Evolutionary conservation across 2,113 vertebrate genomes (phyloP).

Genomic region (Megalops atlanticus): DNA sequence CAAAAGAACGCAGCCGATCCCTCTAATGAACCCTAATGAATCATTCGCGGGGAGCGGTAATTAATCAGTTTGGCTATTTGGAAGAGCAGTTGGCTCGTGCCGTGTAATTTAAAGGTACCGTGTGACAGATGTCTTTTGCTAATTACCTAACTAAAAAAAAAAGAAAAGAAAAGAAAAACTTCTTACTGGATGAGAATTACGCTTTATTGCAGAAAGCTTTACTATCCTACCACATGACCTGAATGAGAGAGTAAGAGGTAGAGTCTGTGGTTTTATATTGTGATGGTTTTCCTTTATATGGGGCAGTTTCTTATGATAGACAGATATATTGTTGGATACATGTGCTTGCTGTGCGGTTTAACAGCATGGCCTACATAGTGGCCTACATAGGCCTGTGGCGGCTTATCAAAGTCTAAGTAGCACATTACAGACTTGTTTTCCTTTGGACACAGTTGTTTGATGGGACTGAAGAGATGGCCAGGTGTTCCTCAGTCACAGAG

Average conservation of each 20-base stretch:
- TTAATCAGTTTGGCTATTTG: conserved; percentile 7
- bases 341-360: too few species aligned
- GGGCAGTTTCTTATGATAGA: too few species aligned
- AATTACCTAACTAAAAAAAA: not conserved
- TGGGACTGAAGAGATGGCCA: too few species aligned
- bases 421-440: too few species aligned
- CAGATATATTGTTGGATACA: too few species aligned
- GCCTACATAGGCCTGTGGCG: too few species aligned
- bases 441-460: too few species aligned
- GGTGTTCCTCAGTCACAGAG: too few species aligned
- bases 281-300: not conserved
- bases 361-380: too few species aligned
- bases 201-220: too few species aligned
- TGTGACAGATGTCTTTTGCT: not conserved
- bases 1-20: conserved; percentile 10
- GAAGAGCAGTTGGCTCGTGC: not conserved
- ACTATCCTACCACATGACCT: too few species aligned
- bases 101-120: not conserved
- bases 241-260: not conserved
- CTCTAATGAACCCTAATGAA: conserved; percentile 25
- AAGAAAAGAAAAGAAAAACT: not conserved
- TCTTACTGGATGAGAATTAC: not conserved
- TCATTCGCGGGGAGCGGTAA: conserved; percentile 22
- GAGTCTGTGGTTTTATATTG: not conserved
- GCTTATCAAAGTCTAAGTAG: too few species aligned